Evolutionary conservation across 2,113 vertebrate species (phyloP), one percentile per base, ranked within the genome.

Genomic region (Boulengeromyrus knoepffleri): DNA sequence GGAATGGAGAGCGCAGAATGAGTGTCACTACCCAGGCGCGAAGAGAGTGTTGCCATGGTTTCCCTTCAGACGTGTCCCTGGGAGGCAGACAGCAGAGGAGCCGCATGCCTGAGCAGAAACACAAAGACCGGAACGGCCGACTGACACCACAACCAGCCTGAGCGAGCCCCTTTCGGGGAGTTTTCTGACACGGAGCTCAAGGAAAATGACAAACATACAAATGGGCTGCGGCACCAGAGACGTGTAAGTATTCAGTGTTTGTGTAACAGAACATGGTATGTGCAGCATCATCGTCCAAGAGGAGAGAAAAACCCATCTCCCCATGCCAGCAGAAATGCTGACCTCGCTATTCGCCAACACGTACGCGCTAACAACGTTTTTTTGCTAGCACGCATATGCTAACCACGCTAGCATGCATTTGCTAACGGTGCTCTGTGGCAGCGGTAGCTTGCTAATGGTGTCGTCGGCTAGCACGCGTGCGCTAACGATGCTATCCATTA

Each of bases 21-120:
- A 90, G 91, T 88, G 86, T 89, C 86, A 91, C 89, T 86, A 66
- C 17, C 70, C 74, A 89, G 88, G 85, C 83, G 58, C 31, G 56
- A 62, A 89, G 84, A 90, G 90, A 88, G 89, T 2, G 92, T 93
- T 93, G 91, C 92, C 92, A 93, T 93, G 91, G 92, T 93, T 92
- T 89, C 92, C 70, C 88, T 83, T 56, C 85, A 88, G 85, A 88
- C 89, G 90, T 90, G 84, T 88, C 88, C 88, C 66, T 50, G 13
- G 49, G 88, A 89, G 66, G 27, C 50, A 52, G 88, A 53, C 49
- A 45, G 88, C 15, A 36, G 12, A 19, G 50, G 77, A 84, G 70
- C 74, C 5, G 88, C 47, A 50, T 39, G 88, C 49, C 31, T 52
- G 88, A 87, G 85, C 49, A 87, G 85, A 36, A 39, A 47, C 85